These are phyloP conservation scores for Cnemophilus loriae DNA, from an alignment of 2,113 vertebrate species.

Conservation along the genomic window DNA sequence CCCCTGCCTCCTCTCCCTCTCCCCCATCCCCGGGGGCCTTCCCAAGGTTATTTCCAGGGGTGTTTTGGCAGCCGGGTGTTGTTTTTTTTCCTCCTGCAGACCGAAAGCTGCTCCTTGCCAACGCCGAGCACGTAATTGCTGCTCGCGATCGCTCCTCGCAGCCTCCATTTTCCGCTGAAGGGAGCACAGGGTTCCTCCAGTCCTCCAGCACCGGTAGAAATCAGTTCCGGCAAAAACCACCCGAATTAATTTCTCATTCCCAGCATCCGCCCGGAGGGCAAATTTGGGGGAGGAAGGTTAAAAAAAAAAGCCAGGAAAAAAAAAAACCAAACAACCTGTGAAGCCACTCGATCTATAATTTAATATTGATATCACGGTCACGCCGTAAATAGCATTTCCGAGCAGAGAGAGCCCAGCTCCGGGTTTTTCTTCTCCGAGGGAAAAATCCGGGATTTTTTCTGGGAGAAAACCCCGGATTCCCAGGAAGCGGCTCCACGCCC, in stretches of 20 bases:
- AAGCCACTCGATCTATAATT: background rate
- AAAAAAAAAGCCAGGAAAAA: background rate
- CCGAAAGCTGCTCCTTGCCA: background rate
- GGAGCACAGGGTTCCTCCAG: accelerated
- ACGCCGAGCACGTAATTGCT: background rate
- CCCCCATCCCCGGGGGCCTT: background rate
- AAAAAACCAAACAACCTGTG: background rate
- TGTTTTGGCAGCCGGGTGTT: background rate
- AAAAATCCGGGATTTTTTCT: background rate
- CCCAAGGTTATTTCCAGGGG: accelerated
- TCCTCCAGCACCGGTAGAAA: accelerated
- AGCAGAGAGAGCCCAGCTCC: background rate
- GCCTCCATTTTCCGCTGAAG: conserved; percentile 30
- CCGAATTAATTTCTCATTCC: background rate
- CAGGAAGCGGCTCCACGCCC: background rate
- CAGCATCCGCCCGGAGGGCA: accelerated
- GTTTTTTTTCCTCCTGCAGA: background rate
- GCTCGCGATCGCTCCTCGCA: background rate
- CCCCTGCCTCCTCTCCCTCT: background rate
- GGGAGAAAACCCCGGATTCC: background rate
- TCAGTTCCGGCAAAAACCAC: accelerated
- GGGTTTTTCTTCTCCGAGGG: background rate
- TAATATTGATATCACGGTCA: accelerated
- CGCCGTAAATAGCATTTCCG: accelerated
- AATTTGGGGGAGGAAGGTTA: background rate